phyloP scores from a whole-genome alignment of 1,140 invertebrate genomes.

The Tribolium madens region DNA sequence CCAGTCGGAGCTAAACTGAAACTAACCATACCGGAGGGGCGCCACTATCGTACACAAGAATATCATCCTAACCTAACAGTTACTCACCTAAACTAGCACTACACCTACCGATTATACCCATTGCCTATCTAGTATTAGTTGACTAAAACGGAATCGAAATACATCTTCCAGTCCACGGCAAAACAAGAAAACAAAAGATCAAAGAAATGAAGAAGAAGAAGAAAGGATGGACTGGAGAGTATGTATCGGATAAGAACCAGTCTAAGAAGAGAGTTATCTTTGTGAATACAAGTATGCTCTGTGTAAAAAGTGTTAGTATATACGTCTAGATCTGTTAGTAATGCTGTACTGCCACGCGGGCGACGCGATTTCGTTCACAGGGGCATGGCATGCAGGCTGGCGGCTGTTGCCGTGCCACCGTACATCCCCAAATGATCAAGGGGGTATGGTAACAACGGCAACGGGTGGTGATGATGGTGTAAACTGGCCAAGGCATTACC shows the following conservation, averaged over 20 bases:
- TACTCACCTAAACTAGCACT: conserved; percentile 49
- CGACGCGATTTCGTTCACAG: conserved; percentile 73
- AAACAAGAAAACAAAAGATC: conserved; percentile 9
- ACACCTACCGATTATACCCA: conserved; percentile 52
- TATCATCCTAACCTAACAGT: conserved; percentile 50
- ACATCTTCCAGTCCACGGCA: conserved; percentile 21
- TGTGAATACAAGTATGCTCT: conserved; percentile 23
- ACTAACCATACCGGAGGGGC: conserved; percentile 45
- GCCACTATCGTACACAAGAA: conserved; percentile 51
- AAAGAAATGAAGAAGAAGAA: neutral
- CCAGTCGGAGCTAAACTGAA: conserved; percentile 49
- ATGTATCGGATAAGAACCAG: conserved; percentile 29
- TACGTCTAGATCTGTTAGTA: conserved; percentile 28
- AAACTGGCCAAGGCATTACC: conserved; percentile 86
- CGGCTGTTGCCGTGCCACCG: conserved; percentile 63
- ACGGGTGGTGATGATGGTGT: conserved; percentile 74
- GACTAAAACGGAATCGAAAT: conserved; percentile 36
- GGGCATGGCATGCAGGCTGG: conserved; percentile 82
- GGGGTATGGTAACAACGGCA: conserved; percentile 72
- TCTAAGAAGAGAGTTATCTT: conserved; percentile 27
- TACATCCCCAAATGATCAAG: conserved; percentile 75
- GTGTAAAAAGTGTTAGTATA: conserved; percentile 29
- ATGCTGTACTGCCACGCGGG: conserved; percentile 8
- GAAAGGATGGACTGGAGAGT: neutral
- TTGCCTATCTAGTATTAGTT: conserved; percentile 45